Evolutionary conservation across 23 tunicate species (phyloP).

Genomic region (Ascidia mentula): DNA sequence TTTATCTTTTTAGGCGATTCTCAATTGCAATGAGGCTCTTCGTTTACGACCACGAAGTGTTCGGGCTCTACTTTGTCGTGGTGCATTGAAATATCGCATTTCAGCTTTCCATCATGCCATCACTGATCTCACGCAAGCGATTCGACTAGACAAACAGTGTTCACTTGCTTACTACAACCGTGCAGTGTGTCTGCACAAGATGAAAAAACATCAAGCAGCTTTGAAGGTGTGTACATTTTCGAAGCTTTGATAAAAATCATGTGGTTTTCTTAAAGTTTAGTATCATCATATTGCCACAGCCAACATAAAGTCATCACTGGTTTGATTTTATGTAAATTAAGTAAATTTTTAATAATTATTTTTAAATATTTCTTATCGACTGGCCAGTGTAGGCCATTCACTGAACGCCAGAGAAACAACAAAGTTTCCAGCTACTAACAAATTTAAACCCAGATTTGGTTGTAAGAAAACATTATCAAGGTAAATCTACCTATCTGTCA

Average conservation of each 20-base stretch:
- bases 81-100: conserved; percentile 66
- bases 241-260: too few species aligned
- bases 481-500: not conserved
- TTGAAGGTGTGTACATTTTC: conserved; percentile 73
- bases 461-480: not conserved
- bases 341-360: too few species aligned
- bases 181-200: conserved; percentile 65
- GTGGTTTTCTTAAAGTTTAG: too few species aligned
- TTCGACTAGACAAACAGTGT: conserved; percentile 69
- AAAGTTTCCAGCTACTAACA: too few species aligned
- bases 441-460: too few species aligned
- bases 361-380: too few species aligned
- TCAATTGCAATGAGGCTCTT: conserved; percentile 94
- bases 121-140: conserved; percentile 59
- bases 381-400: too few species aligned
- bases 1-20: conserved; percentile 57
- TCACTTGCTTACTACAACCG: conserved; percentile 81
- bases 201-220: conserved; percentile 49
- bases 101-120: conserved; percentile 72
- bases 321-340: too few species aligned
- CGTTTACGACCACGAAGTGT: conserved; percentile 71
- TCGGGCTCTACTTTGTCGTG: conserved; percentile 74
- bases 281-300: too few species aligned
- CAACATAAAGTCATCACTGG: too few species aligned
- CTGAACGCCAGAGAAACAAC: too few species aligned